Evolutionary conservation across 92 coral and sea anemone genomes (phyloP), one percentile per base, ranked within the genome.

Genomic region (Isaurus tuberculatus): DNA sequence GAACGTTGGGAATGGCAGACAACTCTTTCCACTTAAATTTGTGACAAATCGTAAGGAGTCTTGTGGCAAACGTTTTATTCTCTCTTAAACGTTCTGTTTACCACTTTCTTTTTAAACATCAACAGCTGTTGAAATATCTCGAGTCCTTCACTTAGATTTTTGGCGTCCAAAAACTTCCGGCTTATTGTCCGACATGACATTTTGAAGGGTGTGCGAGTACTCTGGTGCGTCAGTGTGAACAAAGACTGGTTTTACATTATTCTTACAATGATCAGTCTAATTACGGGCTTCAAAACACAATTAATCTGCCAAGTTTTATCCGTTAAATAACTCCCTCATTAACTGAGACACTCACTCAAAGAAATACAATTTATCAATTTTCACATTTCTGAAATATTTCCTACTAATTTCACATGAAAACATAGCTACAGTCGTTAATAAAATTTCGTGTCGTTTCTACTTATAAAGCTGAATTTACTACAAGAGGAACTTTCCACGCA

Each of bases 121-220:
- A 77, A 77, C 82, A 55, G 58, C 34, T 26, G 36, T 60, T 58
- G 53, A 77, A 55, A 77, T 77, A 77, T 77, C 30, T 77, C 53
- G 30, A 77, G 82, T 77, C 82, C 69, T 67, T 77, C 82, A 77
- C 58, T 77, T 77, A 34, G 82, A 77, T 58, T 77, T 77, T 22
- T 17, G 82, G 82, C 82, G 70, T 58, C 82, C 49, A 32, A 77
- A 77, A 77, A 58, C 82, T 77, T 77, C 82, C 82, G 70, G 82
- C 70, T 60, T 40, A 51, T 77, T 77, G 53, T 77, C 4, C 34
- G 23, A 32, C 11, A 16, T 77, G 82, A 58, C 82, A 77, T 58
- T 10, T 77, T 58, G 32, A 32, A 77, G 34, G 22, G 26, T 26
- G 6, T 1, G 16, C 13, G 23, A 77, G 82, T 33, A 26, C 25